phyloP scores from a whole-genome alignment of 2,797 vertebrate species.

The Pipistrellus pygmaeus region DNA sequence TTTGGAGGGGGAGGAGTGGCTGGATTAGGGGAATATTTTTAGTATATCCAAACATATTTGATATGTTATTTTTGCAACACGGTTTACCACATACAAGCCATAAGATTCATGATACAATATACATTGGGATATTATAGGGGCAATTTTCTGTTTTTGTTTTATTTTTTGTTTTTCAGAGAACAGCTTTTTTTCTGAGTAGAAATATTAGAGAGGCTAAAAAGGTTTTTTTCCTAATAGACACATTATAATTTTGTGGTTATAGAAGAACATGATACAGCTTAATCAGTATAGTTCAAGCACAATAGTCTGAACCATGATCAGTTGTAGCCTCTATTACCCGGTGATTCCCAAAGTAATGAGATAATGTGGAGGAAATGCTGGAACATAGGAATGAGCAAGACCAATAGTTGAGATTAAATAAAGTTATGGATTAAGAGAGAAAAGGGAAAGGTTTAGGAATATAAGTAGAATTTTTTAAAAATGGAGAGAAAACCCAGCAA shows the following conservation, averaged over 20 bases:
- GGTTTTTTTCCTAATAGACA: not conserved
- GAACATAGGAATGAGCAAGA: not conserved
- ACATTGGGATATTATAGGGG: not conserved
- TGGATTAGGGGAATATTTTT: not conserved
- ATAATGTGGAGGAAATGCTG: not conserved
- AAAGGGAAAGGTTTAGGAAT: not conserved
- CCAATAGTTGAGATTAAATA: not conserved
- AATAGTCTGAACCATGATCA: not conserved
- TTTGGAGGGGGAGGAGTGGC: accelerated
- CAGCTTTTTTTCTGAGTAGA: not conserved
- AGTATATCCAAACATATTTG: constrained; percentile 21
- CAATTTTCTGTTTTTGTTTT: not conserved
- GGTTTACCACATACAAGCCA: not conserved
- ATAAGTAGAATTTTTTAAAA: not conserved
- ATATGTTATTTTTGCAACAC: constrained; percentile 6
- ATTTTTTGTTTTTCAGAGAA: not conserved
- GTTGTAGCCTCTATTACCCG: not conserved
- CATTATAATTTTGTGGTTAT: not conserved
- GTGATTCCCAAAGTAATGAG: not conserved
- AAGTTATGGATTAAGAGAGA: not conserved
- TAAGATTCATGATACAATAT: not conserved
- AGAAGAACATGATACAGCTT: not conserved
- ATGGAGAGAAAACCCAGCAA: not conserved
- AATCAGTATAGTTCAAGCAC: not conserved
- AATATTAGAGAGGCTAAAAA: not conserved